Evolutionary conservation across 2,797 vertebrate genomes (phyloP).

Genomic region (Anguilla obscura): DNA sequence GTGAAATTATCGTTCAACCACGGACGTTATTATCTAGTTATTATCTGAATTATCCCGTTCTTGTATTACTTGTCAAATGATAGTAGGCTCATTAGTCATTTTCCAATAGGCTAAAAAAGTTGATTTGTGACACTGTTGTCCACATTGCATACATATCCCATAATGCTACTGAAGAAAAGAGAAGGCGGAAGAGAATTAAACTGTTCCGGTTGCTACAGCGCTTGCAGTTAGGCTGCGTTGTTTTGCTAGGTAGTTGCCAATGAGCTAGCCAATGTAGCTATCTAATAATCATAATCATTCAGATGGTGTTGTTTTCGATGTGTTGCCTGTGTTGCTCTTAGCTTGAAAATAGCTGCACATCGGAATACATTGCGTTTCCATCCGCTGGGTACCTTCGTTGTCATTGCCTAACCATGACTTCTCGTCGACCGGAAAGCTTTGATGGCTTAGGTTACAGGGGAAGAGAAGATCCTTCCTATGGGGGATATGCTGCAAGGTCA

Average conservation of each 20-base stretch:
- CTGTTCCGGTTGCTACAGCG: constrained; percentile 32
- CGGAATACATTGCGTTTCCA: constrained; percentile 22
- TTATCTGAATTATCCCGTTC: too few species aligned
- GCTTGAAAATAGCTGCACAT: constrained; percentile 12
- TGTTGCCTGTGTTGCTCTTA: constrained; percentile 25
- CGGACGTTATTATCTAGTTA: too few species aligned
- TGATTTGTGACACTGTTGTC: neutral
- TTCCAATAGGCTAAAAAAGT: neutral
- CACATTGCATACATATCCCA: constrained; percentile 33
- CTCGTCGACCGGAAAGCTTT: constrained; percentile 87
- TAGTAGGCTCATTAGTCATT: neutral
- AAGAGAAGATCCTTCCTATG: constrained; percentile 72
- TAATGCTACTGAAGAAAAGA: constrained; percentile 18
- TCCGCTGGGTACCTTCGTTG: constrained; percentile 15
- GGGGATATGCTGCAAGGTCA: constrained; percentile 70
- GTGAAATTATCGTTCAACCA: neutral
- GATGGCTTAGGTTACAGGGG: constrained; percentile 85
- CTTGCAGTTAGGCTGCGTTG: neutral
- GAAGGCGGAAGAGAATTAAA: constrained; percentile 5
- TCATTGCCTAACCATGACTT: constrained; percentile 72
- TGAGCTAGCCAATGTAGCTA: constrained; percentile 14
- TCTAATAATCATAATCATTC: neutral
- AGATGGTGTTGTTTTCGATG: constrained; percentile 15
- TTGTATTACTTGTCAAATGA: too few species aligned
- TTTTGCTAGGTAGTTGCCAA: constrained; percentile 29